Conservation (phyloP, 2,888 invertebrate species). For the Petrolisthes manimaculis region DNA sequence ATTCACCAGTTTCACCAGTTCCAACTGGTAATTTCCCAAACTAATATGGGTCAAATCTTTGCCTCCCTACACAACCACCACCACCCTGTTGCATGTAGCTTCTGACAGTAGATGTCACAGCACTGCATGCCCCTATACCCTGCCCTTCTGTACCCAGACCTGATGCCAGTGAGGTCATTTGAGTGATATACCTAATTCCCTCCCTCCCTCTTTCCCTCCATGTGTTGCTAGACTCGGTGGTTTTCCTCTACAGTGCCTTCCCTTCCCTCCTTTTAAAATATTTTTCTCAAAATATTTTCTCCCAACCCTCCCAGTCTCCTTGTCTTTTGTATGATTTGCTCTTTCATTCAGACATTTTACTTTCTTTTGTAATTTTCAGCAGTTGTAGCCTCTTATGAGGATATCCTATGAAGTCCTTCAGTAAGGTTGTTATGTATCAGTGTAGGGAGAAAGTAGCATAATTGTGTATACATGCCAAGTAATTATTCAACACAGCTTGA, state of each 20-base stretch:
- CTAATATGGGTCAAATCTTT: neutral
- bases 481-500: too few species aligned
- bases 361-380: neutral
- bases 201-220: conserved; percentile 1
- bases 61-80: neutral
- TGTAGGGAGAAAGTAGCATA: too few species aligned
- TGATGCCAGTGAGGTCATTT: too few species aligned
- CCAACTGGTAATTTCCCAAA: too few species aligned
- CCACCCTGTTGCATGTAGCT: neutral
- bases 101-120: neutral
- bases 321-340: neutral
- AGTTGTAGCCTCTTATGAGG: too few species aligned
- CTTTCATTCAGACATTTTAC: neutral
- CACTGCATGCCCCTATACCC: neutral
- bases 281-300: neutral
- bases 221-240: neutral
- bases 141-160: neutral
- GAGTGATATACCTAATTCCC: neutral
- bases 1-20: too few species aligned
- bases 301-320: neutral
- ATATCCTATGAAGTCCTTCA: too few species aligned
- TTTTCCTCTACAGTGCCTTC: neutral
- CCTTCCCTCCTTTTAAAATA: neutral
- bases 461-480: too few species aligned
- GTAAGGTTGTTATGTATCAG: too few species aligned